A percentile compares a stretch with the other conserved stretches of the same genome.
Conservation (phyloP, 2,888 invertebrate species). For the Cephus runcator region DNA sequence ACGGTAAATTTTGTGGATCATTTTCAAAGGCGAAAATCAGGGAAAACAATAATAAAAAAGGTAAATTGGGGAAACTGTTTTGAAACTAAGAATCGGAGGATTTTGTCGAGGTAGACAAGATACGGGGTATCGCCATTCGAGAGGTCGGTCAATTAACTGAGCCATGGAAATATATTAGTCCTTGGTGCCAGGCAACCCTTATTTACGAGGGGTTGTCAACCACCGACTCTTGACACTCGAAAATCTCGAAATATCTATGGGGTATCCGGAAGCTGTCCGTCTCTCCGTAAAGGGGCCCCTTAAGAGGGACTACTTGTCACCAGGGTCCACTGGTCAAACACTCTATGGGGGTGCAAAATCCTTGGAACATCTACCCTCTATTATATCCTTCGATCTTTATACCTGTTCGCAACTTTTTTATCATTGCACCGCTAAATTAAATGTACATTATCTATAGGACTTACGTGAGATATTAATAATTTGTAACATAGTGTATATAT, state of each 20-base stretch:
- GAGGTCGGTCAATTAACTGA: slow-evolving; percentile 53
- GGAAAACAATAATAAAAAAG: not conserved
- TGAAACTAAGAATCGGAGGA: not conserved
- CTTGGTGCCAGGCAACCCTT: slow-evolving; percentile 37
- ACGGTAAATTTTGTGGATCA: not conserved
- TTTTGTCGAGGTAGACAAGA: slow-evolving; percentile 34
- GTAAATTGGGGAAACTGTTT: not conserved
- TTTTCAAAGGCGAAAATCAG: not conserved
- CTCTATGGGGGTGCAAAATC: not conserved
- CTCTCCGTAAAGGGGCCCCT: slow-evolving; percentile 15
- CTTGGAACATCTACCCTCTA: not conserved
- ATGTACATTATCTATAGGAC: not conserved
- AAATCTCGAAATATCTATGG: slow-evolving; percentile 54
- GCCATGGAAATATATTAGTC: slow-evolving; percentile 50
- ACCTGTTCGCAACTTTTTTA: not conserved
- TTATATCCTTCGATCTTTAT: not conserved
- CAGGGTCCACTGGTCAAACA: not conserved
- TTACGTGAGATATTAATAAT: no score
- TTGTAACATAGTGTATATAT: no score
- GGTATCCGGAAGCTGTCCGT: slow-evolving; percentile 63
- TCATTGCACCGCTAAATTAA: not conserved
- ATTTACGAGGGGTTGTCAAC: slow-evolving; percentile 50
- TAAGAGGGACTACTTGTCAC: not conserved
- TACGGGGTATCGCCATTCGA: slow-evolving; percentile 44
- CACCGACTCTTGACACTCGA: slow-evolving; percentile 35